Evolutionary conservation across 2,888 invertebrate species (phyloP).

Genomic region (Branchipolynoe longqiensis): DNA sequence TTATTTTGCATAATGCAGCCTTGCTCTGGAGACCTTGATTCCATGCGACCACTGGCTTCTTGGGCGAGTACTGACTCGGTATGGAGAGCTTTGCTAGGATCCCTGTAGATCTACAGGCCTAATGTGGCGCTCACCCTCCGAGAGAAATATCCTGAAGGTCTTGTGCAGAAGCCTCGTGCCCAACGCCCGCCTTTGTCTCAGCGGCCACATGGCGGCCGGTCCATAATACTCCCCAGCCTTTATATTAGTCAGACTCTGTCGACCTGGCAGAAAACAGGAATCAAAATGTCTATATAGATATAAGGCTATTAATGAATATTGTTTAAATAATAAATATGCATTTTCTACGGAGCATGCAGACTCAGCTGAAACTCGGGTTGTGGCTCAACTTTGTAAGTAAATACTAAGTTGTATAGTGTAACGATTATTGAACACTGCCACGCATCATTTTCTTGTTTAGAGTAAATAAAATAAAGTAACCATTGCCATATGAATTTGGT

Average conservation of each 20-base stretch:
- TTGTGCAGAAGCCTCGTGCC: slow-evolving; percentile 91
- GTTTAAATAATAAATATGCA: neutral
- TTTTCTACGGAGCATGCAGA: too few species aligned
- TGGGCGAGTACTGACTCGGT: neutral
- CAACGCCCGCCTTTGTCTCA: slow-evolving; percentile 87
- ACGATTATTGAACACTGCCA: too few species aligned
- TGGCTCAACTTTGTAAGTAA: too few species aligned
- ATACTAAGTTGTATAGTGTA: too few species aligned
- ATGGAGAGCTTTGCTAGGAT: neutral
- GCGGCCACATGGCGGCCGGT: slow-evolving; percentile 87
- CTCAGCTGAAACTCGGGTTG: too few species aligned
- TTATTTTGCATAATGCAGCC: too few species aligned
- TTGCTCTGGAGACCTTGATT: too few species aligned
- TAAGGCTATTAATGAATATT: neutral
- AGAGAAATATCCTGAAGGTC: slow-evolving; percentile 91
- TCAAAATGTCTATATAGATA: neutral
- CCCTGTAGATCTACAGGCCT: slow-evolving; percentile 86
- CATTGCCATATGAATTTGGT: too few species aligned
- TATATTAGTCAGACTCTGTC: slow-evolving; percentile 89
- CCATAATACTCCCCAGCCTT: slow-evolving; percentile 93
- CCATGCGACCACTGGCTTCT: too few species aligned
- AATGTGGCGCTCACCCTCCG: slow-evolving; percentile 94
- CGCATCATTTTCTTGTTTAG: too few species aligned
- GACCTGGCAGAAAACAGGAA: slow-evolving; percentile 79
- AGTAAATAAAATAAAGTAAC: too few species aligned